Percentiles rank a stretch among this genome's conserved stretches.
phyloP scores from a whole-genome alignment of 2,888 invertebrate genomes.

The Nemurella pictetii region DNA sequence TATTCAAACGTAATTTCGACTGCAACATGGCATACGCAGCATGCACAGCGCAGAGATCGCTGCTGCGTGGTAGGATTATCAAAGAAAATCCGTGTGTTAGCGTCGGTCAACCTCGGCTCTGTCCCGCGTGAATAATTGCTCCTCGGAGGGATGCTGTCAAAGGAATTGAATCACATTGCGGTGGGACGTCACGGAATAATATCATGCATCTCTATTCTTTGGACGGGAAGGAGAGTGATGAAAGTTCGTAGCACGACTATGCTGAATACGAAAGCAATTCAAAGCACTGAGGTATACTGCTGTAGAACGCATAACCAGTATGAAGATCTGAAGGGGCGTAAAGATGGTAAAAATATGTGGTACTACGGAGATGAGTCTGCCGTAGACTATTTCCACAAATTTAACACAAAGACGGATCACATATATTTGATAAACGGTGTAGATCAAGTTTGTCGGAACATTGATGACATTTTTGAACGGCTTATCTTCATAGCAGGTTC shows the following conservation, averaged over 20 bases:
- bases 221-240: background rate
- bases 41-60: background rate
- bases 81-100: background rate
- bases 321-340: too few relatives aligned
- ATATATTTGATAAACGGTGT: too few relatives aligned
- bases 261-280: background rate
- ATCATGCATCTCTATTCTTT: background rate
- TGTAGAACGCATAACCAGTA: too few relatives aligned
- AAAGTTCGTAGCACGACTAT: background rate
- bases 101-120: background rate
- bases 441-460: too few relatives aligned
- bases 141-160: background rate
- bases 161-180: background rate
- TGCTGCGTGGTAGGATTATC: background rate
- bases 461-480: too few relatives aligned
- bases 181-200: background rate
- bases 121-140: background rate
- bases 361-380: too few relatives aligned
- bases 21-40: background rate
- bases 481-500: background rate
- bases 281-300: background rate
- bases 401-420: too few relatives aligned
- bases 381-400: too few relatives aligned
- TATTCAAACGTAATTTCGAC: background rate
- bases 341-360: too few relatives aligned